Conservation (phyloP, 2,888 invertebrate species). For the Drosophila heteroneura region DNA sequence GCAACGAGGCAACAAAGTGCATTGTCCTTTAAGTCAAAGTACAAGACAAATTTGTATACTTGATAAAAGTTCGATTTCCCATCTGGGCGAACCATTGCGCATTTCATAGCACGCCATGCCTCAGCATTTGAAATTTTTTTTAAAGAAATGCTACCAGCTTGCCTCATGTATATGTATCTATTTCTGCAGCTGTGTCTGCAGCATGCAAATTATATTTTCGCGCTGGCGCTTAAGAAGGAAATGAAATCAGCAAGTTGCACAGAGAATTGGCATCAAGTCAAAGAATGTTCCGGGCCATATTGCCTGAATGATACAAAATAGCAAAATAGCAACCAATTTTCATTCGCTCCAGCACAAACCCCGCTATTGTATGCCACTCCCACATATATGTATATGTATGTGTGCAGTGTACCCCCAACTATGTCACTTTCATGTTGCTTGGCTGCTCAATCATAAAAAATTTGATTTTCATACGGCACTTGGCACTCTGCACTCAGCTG, state of each 20-base stretch:
- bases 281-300: constrained; percentile 67
- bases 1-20: constrained; percentile 30
- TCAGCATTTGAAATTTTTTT: constrained; percentile 3
- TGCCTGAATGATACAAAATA: constrained; percentile 74
- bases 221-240: constrained; percentile 70
- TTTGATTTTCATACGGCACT: constrained; percentile 75
- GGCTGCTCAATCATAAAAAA: constrained; percentile 79
- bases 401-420: constrained; percentile 11
- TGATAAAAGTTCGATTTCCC: constrained; percentile 77
- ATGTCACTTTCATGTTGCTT: constrained; percentile 67
- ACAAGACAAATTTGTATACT: constrained; percentile 69
- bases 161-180: background rate
- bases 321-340: constrained; percentile 69
- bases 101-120: constrained; percentile 21
- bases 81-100: constrained; percentile 34
- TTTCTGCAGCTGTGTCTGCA: constrained; percentile 13
- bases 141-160: constrained; percentile 3
- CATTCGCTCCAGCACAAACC: constrained; percentile 17
- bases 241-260: constrained; percentile 71
- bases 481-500: constrained; percentile 49
- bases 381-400: background rate
- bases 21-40: constrained; percentile 40
- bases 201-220: constrained; percentile 75
- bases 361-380: constrained; percentile 10
- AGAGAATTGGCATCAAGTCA: constrained; percentile 75